Percentiles rank a stretch among this genome's conserved stretches.
These are phyloP conservation scores for Ectemnius cavifrons DNA, from an alignment of 2,888 invertebrate genomes.

Conservation along the genomic window DNA sequence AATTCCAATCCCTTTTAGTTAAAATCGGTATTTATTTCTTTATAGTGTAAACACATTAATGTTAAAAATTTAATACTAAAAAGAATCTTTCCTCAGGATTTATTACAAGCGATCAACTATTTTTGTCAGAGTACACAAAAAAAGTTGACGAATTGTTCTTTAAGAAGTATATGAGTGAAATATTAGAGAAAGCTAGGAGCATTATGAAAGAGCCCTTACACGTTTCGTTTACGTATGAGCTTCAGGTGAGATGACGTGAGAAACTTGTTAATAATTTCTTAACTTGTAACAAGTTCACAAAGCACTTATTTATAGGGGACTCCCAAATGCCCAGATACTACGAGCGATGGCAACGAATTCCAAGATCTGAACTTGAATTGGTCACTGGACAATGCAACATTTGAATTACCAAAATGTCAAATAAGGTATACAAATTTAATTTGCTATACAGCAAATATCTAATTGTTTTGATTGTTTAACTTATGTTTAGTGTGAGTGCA, in stretches of 20 bases:
- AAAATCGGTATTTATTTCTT: conserved; percentile 73
- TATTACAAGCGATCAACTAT: conserved; percentile 80
- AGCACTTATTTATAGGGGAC: conserved; percentile 49
- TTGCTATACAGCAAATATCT: background rate
- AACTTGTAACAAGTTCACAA: background rate
- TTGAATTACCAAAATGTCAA: conserved; percentile 79
- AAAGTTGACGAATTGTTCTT: conserved; percentile 88
- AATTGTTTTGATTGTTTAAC: conserved; percentile 34
- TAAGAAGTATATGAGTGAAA: conserved; percentile 86
- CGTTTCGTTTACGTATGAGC: conserved; percentile 80
- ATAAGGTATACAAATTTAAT: conserved; percentile 77
- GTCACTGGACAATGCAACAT: conserved; percentile 71
- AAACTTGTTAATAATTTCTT: background rate
- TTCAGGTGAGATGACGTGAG: conserved; percentile 71
- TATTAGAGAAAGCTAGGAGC: conserved; percentile 83
- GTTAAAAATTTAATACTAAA: conserved; percentile 3
- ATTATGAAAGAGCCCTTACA: conserved; percentile 91
- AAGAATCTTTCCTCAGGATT: conserved; percentile 76
- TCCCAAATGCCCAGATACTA: conserved; percentile 48
- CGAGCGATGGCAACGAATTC: conserved; percentile 49
- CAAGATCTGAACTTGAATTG: conserved; percentile 56
- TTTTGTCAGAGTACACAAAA: conserved; percentile 84
- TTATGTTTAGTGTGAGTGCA: conserved; percentile 80
- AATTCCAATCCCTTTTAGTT: conserved; percentile 83
- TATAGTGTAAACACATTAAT: conserved; percentile 1